Percentiles rank a stretch among this genome's conserved stretches.
Conservation (phyloP, 2,888 invertebrate genomes). For the Drosophila sordidapex region DNA sequence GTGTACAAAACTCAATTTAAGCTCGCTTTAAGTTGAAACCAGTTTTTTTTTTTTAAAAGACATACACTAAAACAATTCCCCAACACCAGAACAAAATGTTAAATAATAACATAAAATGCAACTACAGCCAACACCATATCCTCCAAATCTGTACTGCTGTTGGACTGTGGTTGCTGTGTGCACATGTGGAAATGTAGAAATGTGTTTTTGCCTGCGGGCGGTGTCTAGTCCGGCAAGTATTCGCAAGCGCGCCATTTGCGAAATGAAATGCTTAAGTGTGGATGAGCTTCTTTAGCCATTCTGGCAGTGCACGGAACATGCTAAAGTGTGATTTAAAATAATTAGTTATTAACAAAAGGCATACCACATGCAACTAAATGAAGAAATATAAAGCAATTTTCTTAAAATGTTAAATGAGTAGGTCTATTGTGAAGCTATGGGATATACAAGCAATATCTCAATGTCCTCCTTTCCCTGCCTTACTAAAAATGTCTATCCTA, state of each 20-base stretch:
- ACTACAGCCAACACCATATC: slow-evolving; percentile 24
- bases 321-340: neutral
- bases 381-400: too few species aligned
- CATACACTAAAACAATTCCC: slow-evolving; percentile 29
- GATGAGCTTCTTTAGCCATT: slow-evolving; percentile 13
- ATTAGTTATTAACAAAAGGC: neutral
- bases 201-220: slow-evolving; percentile 14
- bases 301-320: neutral
- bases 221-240: slow-evolving; percentile 11
- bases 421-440: neutral
- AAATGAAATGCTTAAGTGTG: slow-evolving; percentile 57
- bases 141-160: slow-evolving; percentile 7
- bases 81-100: slow-evolving; percentile 33
- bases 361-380: too few species aligned
- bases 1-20: slow-evolving; percentile 27
- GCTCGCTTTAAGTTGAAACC: slow-evolving; percentile 44
- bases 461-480: too few species aligned
- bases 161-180: slow-evolving; percentile 8
- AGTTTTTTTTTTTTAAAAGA: slow-evolving; percentile 29
- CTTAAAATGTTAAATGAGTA: neutral
- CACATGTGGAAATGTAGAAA: slow-evolving; percentile 4
- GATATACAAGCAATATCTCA: neutral
- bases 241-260: slow-evolving; percentile 49
- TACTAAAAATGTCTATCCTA: neutral
- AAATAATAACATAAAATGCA: slow-evolving; percentile 47